Conservation (phyloP, 2,797 vertebrate genomes). For the Graptemys geographica region DNA sequence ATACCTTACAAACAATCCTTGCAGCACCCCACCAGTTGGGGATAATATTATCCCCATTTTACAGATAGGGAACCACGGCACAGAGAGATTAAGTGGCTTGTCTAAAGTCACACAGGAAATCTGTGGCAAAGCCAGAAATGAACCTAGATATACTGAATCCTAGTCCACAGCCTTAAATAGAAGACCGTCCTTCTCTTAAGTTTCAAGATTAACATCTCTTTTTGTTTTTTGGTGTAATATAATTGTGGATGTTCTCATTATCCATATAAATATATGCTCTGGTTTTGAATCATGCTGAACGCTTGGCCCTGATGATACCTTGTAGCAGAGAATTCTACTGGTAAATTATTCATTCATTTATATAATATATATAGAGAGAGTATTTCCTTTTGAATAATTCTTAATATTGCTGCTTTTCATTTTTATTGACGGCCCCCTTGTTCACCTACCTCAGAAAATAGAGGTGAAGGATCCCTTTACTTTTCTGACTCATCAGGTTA, state of each 20-base stretch:
- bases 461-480: background rate
- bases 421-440: background rate
- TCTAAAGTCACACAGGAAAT: background rate
- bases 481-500: background rate
- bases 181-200: background rate
- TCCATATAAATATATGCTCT: background rate
- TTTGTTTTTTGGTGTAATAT: background rate
- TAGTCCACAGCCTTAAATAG: background rate
- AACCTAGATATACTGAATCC: background rate
- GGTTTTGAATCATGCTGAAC: background rate
- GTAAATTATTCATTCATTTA: background rate
- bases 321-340: background rate
- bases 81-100: background rate
- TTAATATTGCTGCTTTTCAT: background rate
- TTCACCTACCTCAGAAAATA: background rate
- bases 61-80: background rate
- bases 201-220: background rate
- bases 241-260: background rate
- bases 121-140: background rate
- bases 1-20: too few relatives aligned
- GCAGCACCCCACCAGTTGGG: background rate
- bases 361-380: too few relatives aligned
- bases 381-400: background rate
- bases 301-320: background rate
- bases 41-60: background rate